Percentiles rank a stretch among this genome's conserved stretches.
These are phyloP conservation scores for Platycheirus rosarum DNA, from an alignment of 2,888 invertebrate genomes.

Conservation along the genomic window DNA sequence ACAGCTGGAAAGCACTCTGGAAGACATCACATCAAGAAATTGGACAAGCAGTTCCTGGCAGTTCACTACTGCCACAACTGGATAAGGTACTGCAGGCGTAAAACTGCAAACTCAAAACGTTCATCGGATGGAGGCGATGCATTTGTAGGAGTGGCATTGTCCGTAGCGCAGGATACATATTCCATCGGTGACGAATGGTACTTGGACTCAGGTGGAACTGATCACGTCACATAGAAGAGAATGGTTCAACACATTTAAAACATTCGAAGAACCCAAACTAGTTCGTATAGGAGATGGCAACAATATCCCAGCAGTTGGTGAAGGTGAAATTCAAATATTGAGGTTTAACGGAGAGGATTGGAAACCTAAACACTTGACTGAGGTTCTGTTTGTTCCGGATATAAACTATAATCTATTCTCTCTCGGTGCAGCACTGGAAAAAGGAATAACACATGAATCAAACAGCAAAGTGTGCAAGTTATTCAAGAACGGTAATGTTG, in stretches of 20 bases:
- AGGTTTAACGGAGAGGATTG: not conserved
- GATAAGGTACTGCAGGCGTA: conserved; percentile 3
- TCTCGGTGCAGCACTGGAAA: conserved; percentile 5
- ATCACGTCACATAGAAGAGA: conserved; percentile 1
- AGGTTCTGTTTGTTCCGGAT: not conserved
- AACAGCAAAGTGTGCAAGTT: not conserved
- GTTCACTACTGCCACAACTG: not conserved
- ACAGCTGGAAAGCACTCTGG: not conserved
- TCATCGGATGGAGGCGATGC: not conserved
- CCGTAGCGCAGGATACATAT: not conserved
- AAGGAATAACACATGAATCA: not conserved
- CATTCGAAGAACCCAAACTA: not conserved
- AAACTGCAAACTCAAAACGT: not conserved
- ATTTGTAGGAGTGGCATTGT: not conserved
- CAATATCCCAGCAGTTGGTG: conserved; percentile 5
- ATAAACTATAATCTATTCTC: conserved; percentile 10
- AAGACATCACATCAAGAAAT: too few relatives aligned
- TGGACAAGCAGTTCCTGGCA: too few relatives aligned
- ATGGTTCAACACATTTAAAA: conserved; percentile 1
- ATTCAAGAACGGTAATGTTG: not conserved
- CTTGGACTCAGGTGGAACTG: not conserved
- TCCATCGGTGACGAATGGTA: not conserved
- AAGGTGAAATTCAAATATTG: not conserved
- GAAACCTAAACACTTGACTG: too few relatives aligned
- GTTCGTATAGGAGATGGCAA: conserved; percentile 5